Conservation (phyloP, 2,113 vertebrate genomes). For the Falco punctatus region DNA sequence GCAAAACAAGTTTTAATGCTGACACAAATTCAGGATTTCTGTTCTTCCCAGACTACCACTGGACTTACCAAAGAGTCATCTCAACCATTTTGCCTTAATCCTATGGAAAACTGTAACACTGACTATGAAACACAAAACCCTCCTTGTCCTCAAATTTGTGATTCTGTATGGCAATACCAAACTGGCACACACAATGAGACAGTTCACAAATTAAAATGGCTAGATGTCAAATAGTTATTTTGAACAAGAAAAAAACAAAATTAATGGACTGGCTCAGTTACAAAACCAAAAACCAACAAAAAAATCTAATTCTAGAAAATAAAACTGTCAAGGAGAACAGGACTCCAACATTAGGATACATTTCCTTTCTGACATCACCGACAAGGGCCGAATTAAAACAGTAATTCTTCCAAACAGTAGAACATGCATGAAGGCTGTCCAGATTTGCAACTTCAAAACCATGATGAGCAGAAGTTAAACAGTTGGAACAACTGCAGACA, state of each 20-base stretch:
- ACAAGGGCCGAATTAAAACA: not conserved
- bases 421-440: not conserved
- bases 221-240: not conserved
- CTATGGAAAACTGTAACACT: not conserved
- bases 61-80: not conserved
- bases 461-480: not conserved
- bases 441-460: not conserved
- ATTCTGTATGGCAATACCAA: not conserved
- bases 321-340: not conserved
- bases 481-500: rapidly evolving
- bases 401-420: not conserved
- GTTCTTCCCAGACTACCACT: not conserved
- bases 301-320: not conserved
- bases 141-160: not conserved
- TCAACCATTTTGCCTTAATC: not conserved
- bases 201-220: not conserved
- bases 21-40: not conserved
- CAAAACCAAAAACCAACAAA: not conserved
- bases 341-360: not conserved
- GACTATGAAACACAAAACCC: not conserved
- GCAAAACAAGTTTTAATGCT: not conserved
- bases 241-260: not conserved
- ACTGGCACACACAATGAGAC: not conserved
- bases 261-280: not conserved
- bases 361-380: not conserved